Base-by-base conservation (phyloP, 2,888 invertebrate genomes). In the Unio pictorum region DNA sequence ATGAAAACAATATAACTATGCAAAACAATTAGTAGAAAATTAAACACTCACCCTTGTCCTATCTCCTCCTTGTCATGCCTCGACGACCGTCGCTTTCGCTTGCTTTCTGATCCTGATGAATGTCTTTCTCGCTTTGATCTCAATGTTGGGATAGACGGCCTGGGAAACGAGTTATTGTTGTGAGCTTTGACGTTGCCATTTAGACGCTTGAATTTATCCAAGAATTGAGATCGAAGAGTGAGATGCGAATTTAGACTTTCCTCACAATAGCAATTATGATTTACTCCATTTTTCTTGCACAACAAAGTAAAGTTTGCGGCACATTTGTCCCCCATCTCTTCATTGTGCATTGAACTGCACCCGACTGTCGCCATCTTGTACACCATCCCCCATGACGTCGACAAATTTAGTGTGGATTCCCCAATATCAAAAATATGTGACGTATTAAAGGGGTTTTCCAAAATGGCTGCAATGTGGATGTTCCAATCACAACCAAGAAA, bases 321-420 rank as follows among this genome's bases (percentile, higher is more conserved):
- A 72, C 72, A 77, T 74, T 82, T 81, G 70, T 83, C 81, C 71
- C 79, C 74, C 73, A 72, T 74, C 73, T 82, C 83, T 66, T 83
- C 81, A 75, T 80, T 81, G 66, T 86, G 84, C 75, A 85, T 78
- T 73, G 76, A 75, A 78, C 84, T 80, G 84, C 86, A 85, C 84
- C 86, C 86, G 80, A 86, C 87, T 73, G 82, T 84, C 87, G 87
- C 87, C 87, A 87, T 87, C 83, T 86, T 86, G 81, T 75, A 79
- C 80, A 83, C 81, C 81, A 77, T 81, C 78, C 83, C 75, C 79
- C 77, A 72, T 81, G 80, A 86, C 85, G 86, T 87, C 84, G 82
- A 64, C 57, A 73, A 68, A 71, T 76, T 66, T 26, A 60, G 73
- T 64, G 82, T 80, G 82, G 78, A 81, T 83, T 83, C 80, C 82